These are phyloP conservation scores for Engraulis encrasicolus DNA, from an alignment of 2,113 vertebrate species.

Conservation along the genomic window DNA sequence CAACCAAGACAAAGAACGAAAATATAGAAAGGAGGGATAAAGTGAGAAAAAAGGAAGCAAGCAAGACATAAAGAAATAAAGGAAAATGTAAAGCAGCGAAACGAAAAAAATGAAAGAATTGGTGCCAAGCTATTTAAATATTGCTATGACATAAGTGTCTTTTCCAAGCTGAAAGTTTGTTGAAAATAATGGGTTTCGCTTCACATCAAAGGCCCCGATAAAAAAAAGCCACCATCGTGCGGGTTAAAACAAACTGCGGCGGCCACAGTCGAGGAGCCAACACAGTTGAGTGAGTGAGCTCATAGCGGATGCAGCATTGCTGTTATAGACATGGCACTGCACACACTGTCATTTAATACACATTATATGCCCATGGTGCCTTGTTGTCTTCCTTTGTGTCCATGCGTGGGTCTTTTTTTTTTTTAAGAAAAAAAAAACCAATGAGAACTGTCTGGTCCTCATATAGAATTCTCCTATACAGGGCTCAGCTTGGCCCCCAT, in stretches of 20 bases:
- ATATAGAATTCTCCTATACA: background rate
- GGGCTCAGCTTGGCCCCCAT: background rate
- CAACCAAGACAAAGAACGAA: background rate
- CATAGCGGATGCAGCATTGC: background rate
- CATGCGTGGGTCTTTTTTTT: background rate
- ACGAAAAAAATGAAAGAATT: background rate
- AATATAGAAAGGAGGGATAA: conserved; percentile 24
- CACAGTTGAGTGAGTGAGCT: background rate
- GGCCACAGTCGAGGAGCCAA: background rate
- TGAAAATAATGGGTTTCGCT: background rate
- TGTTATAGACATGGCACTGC: conserved; percentile 1
- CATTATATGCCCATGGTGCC: conserved; percentile 11
- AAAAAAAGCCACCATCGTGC: background rate
- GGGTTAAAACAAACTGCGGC: background rate
- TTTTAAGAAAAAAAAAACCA: too few species aligned
- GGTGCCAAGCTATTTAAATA: background rate
- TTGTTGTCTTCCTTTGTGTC: background rate
- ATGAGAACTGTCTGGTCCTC: background rate
- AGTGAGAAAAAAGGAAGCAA: background rate
- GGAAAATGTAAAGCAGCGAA: conserved; percentile 27
- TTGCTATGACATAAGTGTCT: conserved; percentile 56
- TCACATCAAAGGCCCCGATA: background rate
- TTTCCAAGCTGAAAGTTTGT: background rate
- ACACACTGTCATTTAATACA: conserved; percentile 15
- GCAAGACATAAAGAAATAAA: conserved; percentile 17